These are phyloP conservation scores for Magallana ariakensis DNA, from an alignment of 1,140 invertebrate genomes.

Conservation along the genomic window DNA sequence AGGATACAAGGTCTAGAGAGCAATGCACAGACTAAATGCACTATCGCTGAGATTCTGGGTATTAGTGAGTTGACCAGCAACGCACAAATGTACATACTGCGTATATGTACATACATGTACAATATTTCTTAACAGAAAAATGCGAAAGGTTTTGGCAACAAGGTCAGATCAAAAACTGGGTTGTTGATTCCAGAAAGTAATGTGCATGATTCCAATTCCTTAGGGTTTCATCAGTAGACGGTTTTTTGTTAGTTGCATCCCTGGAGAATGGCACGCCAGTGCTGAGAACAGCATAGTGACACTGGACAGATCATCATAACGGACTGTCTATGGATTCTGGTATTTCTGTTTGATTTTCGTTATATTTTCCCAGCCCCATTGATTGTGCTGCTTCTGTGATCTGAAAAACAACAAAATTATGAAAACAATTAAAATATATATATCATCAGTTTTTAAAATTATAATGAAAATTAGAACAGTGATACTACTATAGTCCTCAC, in stretches of 20 bases:
- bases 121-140: not conserved
- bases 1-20: not conserved
- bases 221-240: not conserved
- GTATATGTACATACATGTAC: not conserved
- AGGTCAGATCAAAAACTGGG: not conserved
- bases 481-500: no score
- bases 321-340: slow-evolving; percentile 16
- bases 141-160: not conserved
- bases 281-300: not conserved
- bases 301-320: not conserved
- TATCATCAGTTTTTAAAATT: no score
- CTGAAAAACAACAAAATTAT: not conserved
- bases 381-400: slow-evolving; percentile 35
- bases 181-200: not conserved
- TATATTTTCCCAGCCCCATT: slow-evolving; percentile 22
- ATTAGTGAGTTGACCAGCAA: slow-evolving; percentile 10
- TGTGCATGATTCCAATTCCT: not conserved
- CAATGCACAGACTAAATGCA: not conserved
- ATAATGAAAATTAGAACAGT: no score
- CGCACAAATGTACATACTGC: not conserved
- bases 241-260: not conserved
- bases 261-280: not conserved
- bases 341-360: not conserved
- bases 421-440: no score
- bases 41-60: slow-evolving; percentile 17